These are phyloP conservation scores for Erebia ligea DNA, from an alignment of 2,888 invertebrate species.

Conservation along the genomic window DNA sequence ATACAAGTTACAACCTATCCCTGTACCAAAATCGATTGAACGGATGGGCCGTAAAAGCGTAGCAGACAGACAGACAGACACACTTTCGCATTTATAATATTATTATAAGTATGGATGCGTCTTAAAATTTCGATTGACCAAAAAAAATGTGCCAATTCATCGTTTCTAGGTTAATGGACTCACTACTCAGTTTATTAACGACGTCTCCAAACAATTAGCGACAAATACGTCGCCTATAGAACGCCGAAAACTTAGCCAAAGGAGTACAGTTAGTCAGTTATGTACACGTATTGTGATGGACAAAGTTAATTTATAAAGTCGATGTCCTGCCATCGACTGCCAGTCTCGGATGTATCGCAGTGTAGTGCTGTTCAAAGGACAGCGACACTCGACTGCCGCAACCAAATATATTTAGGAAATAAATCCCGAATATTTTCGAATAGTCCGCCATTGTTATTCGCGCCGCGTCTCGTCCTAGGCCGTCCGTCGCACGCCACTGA, in stretches of 20 bases:
- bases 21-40: too few species aligned
- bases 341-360: slow-evolving; percentile 70
- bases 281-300: slow-evolving; percentile 59
- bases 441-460: slow-evolving; percentile 63
- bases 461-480: slow-evolving; percentile 73
- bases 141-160: slow-evolving; percentile 20
- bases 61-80: too few species aligned
- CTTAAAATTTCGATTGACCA: too few species aligned
- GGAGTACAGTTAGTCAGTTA: slow-evolving; percentile 59
- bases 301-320: slow-evolving; percentile 80
- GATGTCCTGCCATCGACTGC: slow-evolving; percentile 75
- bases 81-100: too few species aligned
- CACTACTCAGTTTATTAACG: slow-evolving; percentile 27
- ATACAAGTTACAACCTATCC: too few species aligned
- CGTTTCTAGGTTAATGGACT: slow-evolving; percentile 35
- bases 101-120: too few species aligned
- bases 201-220: slow-evolving; percentile 36
- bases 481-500: slow-evolving; percentile 79
- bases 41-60: too few species aligned
- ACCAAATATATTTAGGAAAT: slow-evolving; percentile 67
- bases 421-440: slow-evolving; percentile 58
- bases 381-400: slow-evolving; percentile 69
- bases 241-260: slow-evolving; percentile 43
- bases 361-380: slow-evolving; percentile 69
- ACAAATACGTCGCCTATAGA: slow-evolving; percentile 30